A percentile compares a stretch with the other conserved stretches of the same genome.
phyloP scores from a whole-genome alignment of 2,797 vertebrate genomes.

The Lithobates sylvaticus region DNA sequence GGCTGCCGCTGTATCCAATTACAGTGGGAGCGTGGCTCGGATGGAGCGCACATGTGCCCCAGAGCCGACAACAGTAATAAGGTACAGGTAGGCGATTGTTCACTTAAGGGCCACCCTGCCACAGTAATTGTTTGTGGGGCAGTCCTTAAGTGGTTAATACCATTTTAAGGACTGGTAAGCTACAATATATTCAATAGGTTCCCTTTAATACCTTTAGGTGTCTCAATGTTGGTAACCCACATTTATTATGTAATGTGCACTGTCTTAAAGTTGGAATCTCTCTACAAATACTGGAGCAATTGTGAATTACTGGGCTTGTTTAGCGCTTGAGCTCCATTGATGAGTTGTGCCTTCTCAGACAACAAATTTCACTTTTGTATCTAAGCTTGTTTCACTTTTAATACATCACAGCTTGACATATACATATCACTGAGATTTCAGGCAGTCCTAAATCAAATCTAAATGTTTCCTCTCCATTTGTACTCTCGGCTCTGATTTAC shows the following conservation, averaged over 20 bases:
- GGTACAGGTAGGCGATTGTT: too few relatives aligned
- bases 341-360: not conserved
- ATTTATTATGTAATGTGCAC: not conserved
- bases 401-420: not conserved
- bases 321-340: not conserved
- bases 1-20: too few relatives aligned
- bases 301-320: not conserved
- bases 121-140: too few relatives aligned
- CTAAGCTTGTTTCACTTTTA: not conserved
- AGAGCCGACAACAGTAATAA: too few relatives aligned
- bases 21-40: too few relatives aligned
- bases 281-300: not conserved
- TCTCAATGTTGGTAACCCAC: not conserved
- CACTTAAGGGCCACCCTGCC: too few relatives aligned
- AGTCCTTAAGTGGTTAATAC: too few relatives aligned
- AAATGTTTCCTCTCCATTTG: not conserved
- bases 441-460: not conserved
- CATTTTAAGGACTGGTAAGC: too few relatives aligned
- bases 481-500: not conserved
- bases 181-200: too few relatives aligned
- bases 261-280: not conserved
- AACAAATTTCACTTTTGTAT: not conserved
- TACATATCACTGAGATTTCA: not conserved
- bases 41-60: too few relatives aligned
- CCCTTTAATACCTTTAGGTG: too few relatives aligned